These are phyloP conservation scores for Malacosoma neustria DNA, from an alignment of 2,888 invertebrate genomes.

Conservation along the genomic window DNA sequence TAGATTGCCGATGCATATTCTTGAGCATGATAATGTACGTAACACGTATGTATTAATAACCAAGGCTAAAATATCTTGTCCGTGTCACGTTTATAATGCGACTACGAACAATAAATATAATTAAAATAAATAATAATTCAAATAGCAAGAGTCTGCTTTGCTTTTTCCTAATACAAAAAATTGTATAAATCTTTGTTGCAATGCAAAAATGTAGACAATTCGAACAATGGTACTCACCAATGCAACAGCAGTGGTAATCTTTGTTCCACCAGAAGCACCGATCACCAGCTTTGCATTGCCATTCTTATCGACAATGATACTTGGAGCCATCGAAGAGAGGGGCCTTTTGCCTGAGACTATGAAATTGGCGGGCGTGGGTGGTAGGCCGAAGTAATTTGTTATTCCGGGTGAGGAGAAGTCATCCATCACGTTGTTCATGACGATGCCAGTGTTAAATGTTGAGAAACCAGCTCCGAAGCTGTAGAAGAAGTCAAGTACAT, in stretches of 20 bases:
- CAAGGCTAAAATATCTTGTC: too few relatives aligned
- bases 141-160: too few relatives aligned
- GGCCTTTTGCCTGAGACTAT: conserved; percentile 88
- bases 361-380: conserved; percentile 87
- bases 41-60: too few relatives aligned
- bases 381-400: conserved; percentile 79
- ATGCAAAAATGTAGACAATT: too few relatives aligned
- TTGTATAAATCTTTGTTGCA: too few relatives aligned
- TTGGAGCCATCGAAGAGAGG: conserved; percentile 90
- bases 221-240: conserved; percentile 72
- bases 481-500: conserved; percentile 10
- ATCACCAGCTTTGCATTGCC: conserved; percentile 82
- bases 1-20: too few relatives aligned
- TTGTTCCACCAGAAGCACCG: conserved; percentile 89
- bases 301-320: conserved; percentile 80
- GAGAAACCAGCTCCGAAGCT: conserved; percentile 90
- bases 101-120: too few relatives aligned
- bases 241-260: conserved; percentile 84
- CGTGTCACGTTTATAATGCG: too few relatives aligned
- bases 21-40: too few relatives aligned
- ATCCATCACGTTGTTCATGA: conserved; percentile 97
- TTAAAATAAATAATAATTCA: too few relatives aligned
- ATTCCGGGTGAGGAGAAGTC: conserved; percentile 91
- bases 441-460: conserved; percentile 87
- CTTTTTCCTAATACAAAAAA: too few relatives aligned